phyloP scores from a whole-genome alignment of 2,113 vertebrate species.

The Eubucco bourcierii region DNA sequence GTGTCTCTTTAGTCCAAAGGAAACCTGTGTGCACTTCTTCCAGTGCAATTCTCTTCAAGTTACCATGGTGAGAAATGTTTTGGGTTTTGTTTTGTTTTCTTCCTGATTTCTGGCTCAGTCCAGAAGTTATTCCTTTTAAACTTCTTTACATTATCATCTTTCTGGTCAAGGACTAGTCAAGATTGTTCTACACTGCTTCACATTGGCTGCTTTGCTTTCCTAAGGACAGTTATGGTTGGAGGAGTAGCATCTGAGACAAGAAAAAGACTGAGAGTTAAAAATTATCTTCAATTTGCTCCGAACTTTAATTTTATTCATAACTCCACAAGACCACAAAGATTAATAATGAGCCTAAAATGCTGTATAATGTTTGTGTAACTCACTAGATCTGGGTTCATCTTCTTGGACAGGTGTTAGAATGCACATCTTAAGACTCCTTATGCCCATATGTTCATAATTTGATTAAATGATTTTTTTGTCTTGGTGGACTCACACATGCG shows the following conservation, averaged over 20 bases:
- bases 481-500: not conserved
- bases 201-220: not conserved
- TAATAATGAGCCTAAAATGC: not conserved
- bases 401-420: not conserved
- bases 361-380: not conserved
- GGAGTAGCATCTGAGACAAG: not conserved
- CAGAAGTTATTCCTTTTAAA: not conserved
- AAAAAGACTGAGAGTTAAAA: not conserved
- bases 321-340: not conserved
- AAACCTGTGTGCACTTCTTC: constrained; percentile 15
- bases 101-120: not conserved
- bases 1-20: constrained; percentile 51
- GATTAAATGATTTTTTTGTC: not conserved
- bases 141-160: not conserved
- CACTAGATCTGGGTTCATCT: not conserved
- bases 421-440: not conserved
- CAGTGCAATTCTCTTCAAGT: constrained; percentile 32
- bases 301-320: not conserved
- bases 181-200: not conserved
- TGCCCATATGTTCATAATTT: not conserved
- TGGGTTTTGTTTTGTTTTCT: not conserved
- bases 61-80: constrained; percentile 9
- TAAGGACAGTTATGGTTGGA: not conserved
- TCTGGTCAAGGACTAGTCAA: not conserved
- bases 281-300: not conserved